phyloP scores from a whole-genome alignment of 2,888 invertebrate species.

The Spodoptera exigua region DNA sequence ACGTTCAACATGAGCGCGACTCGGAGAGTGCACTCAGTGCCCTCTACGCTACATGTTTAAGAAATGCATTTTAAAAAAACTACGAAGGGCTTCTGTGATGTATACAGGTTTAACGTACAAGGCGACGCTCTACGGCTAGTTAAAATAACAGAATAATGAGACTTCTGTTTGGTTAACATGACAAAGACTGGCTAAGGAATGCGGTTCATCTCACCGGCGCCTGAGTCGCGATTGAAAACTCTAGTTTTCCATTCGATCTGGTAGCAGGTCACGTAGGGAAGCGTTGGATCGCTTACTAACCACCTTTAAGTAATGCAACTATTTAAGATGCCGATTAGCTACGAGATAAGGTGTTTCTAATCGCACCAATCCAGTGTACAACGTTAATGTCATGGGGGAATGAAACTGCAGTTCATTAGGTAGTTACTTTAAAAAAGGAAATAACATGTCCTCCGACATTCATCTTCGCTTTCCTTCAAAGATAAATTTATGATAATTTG shows the following conservation, averaged over 20 bases:
- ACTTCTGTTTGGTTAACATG: constrained; percentile 85
- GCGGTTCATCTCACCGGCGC: constrained; percentile 81
- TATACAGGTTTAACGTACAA: constrained; percentile 43
- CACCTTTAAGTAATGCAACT: constrained; percentile 63
- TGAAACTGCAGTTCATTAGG: constrained; percentile 12
- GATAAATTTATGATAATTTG: too few relatives aligned
- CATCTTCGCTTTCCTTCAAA: too few relatives aligned
- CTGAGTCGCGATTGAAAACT: constrained; percentile 70
- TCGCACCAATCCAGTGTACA: constrained; percentile 14
- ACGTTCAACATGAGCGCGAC: constrained; percentile 24
- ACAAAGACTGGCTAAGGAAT: constrained; percentile 82
- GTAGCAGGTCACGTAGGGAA: constrained; percentile 77
- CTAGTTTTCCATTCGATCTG: constrained; percentile 81
- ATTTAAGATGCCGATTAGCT: constrained; percentile 40
- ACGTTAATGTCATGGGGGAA: constrained; percentile 23
- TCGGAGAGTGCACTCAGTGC: constrained; percentile 36
- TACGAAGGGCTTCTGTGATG: constrained; percentile 28
- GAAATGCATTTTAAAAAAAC: constrained; percentile 43
- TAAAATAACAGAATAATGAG: constrained; percentile 87
- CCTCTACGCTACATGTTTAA: constrained; percentile 30
- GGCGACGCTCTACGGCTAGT: constrained; percentile 73
- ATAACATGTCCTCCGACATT: too few relatives aligned
- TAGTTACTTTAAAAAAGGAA: too few relatives aligned
- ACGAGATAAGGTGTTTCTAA: constrained; percentile 47
- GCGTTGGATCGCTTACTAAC: constrained; percentile 45